These are phyloP conservation scores for Agrypnia vestita DNA, from an alignment of 1,140 invertebrate species.

Conservation along the genomic window DNA sequence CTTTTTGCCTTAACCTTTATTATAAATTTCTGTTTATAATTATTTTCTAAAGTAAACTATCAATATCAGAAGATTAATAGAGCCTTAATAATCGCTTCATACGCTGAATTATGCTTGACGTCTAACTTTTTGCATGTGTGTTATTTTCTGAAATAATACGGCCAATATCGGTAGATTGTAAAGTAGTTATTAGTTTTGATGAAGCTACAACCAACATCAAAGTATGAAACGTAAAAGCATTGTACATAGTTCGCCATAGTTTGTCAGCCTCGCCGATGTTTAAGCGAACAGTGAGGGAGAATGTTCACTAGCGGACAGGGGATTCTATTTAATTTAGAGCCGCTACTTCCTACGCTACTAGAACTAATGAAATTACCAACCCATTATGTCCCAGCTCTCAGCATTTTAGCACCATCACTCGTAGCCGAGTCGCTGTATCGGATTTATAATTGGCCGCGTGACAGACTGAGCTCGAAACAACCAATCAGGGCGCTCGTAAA, in stretches of 20 bases:
- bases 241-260: no score
- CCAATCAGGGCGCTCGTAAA: neutral
- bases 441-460: constrained; percentile 20
- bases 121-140: no score
- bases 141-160: neutral
- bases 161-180: neutral
- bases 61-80: no score
- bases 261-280: no score
- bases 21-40: no score
- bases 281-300: neutral
- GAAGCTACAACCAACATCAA: no score
- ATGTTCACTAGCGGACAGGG: constrained; percentile 11
- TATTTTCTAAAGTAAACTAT: no score
- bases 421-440: constrained; percentile 28
- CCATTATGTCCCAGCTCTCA: constrained; percentile 47
- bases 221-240: no score
- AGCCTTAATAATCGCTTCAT: no score
- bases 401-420: constrained; percentile 41
- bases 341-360: constrained; percentile 11
- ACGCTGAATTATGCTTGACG: no score
- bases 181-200: neutral
- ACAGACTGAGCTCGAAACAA: neutral
- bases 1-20: no score
- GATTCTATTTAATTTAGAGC: constrained; percentile 5
- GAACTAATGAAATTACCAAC: constrained; percentile 45